phyloP scores from a whole-genome alignment of 2,113 vertebrate genomes.

The Oxyura jamaicensis region DNA sequence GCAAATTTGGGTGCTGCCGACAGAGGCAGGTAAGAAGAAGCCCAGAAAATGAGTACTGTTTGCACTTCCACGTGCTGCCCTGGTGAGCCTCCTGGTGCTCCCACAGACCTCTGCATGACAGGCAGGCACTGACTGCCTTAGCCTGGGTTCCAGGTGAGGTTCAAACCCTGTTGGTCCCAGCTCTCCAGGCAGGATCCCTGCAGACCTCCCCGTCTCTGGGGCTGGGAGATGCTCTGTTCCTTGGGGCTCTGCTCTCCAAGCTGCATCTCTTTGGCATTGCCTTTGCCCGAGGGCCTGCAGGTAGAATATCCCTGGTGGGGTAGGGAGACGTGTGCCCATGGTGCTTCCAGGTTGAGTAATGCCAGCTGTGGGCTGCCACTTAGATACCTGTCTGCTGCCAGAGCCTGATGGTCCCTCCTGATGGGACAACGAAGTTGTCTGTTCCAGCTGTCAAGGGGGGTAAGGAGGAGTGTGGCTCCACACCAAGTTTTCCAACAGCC shows the following conservation, averaged over 20 bases:
- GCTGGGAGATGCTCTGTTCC: neutral
- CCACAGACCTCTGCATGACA: too few species aligned
- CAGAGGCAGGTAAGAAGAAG: neutral
- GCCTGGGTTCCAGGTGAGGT: neutral
- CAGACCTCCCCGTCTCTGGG: too few species aligned
- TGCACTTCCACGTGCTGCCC: neutral
- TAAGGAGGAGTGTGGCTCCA: neutral
- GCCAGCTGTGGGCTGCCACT: neutral
- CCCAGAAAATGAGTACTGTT: too few species aligned
- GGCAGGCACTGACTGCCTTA: neutral
- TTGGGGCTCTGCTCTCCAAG: fast-evolving
- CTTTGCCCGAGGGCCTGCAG: fast-evolving
- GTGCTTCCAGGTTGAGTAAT: neutral
- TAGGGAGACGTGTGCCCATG: fast-evolving
- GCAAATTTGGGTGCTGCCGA: neutral
- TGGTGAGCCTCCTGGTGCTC: neutral
- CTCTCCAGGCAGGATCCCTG: neutral
- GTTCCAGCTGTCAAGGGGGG: neutral
- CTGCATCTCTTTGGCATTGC: neutral
- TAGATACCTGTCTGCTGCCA: neutral
- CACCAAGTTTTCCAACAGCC: fast-evolving
- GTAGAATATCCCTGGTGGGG: fast-evolving
- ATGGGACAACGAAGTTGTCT: neutral
- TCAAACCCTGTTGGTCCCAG: neutral
- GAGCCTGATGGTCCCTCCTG: neutral